Evolutionary conservation across 1,140 invertebrate species (phyloP), one percentile per base, ranked within the genome.

Genomic region (Caenorhabditis brenneri): DNA sequence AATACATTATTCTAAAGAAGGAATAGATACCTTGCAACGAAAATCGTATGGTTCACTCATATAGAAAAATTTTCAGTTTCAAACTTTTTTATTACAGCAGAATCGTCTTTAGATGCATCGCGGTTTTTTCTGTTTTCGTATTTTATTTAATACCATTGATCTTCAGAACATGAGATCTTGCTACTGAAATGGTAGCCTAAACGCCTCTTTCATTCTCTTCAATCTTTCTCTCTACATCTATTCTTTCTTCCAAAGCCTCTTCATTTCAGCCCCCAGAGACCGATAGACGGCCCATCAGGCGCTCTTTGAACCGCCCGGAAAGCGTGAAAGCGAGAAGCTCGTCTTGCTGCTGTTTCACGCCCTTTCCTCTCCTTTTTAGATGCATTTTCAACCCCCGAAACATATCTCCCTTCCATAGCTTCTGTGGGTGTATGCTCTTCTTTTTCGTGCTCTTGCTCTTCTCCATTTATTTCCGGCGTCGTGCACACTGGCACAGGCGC

Each of bases 401-500:
- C 65, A 74, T 74, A 74, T 74, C 65, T 46, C 36, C 65, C 36
- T 74, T 24, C 36, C 22, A 74, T 31, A 42, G 27, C 65, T 74
- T 65, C 58, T 65, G 58, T 74, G 65, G 65, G 65, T 74, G 65
- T 33, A 74, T 74, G 65, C 65, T 74, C 65, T 74, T 74, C 36
- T 74, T 74, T 74, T 74, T 74, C n/a, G 36, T 74, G 65, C 65
- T 74, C 65, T 74, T 46, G 65, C 65, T 74, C 65, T 74, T 74
- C 65, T 74, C 65, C 65, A 74, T 46, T 74, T 74, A 74, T 74
- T 74, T 74, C 65, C 65, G 65, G 65, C 65, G 65, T 74, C 65
- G 65, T 74, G 65, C 65, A 74, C 65, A 74, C 65, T 42, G 58
- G 58, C 58, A 65, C 58, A 33, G 65, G 10, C 65, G 65, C 65